These are phyloP conservation scores for Drosophila lutescens DNA, from an alignment of 2,888 invertebrate species.

Conservation along the genomic window DNA sequence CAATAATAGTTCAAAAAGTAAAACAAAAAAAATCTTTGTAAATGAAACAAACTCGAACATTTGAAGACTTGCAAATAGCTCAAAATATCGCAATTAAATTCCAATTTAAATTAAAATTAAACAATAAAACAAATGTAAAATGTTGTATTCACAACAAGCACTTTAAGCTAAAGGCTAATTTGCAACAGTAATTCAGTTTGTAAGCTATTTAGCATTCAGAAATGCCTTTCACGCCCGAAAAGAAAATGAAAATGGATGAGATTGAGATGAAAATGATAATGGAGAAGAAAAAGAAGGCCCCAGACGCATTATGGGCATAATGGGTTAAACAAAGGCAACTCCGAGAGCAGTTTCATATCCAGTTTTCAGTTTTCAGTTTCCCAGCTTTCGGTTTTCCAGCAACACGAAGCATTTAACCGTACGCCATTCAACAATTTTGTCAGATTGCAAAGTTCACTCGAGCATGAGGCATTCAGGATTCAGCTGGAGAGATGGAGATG, in stretches of 20 bases:
- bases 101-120: no score
- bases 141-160: neutral
- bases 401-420: conserved; percentile 35
- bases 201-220: conserved; percentile 20
- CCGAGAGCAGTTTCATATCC: conserved; percentile 9
- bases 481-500: conserved; percentile 13
- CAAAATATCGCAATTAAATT: no score
- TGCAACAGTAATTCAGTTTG: conserved; percentile 4
- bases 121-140: neutral
- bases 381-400: neutral
- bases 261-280: neutral
- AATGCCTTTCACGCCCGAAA: conserved; percentile 24
- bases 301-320: neutral
- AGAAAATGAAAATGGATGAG: neutral
- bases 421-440: conserved; percentile 59
- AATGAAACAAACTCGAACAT: no score
- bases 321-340: conserved; percentile 29
- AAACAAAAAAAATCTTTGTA: no score
- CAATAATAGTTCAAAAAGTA: no score
- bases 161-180: conserved; percentile 7
- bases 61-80: no score
- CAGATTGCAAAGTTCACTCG: conserved; percentile 70
- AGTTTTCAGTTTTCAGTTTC: neutral
- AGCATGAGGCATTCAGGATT: conserved; percentile 61
- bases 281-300: no score